Base-by-base conservation (phyloP, 2,888 invertebrate genomes). In the Xestia c-nigrum region DNA sequence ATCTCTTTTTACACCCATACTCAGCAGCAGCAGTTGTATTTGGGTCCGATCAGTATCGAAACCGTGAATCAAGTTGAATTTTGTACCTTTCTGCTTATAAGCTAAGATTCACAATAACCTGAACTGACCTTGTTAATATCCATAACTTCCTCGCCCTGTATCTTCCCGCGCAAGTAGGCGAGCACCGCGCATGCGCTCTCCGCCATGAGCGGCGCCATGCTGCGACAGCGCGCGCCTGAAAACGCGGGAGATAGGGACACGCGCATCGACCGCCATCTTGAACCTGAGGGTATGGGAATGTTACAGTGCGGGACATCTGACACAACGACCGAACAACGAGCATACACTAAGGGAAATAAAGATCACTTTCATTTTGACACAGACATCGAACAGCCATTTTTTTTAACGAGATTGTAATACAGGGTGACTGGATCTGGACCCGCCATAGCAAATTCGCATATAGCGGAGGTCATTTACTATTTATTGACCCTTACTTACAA, bases 251-350 rank as follows among this genome's bases (percentile, higher is more conserved):
- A 88, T 7, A 94, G 81, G 0, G 92, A 90, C 5, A 87, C 87
- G 0, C 94, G 89, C 93, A 93, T 94, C 0, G 91, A 88, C 1
- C 92, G 91, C 94, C 94, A 94, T 90, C 89, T 93, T 78, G 92
- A 85, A 38, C 94, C 94, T 94, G 64, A 43, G 64, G n/a, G 16
- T 43, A 9, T 24, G 43, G 16, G 14, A 64, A 59, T 19, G 19
- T 31, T 16, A 2, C 31, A 31, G 31, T 59, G 31, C 16, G 7
- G 16, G 7, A 31, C 31, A 31, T 7, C 31, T 16, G 16, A 16
- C 7, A 59, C 16, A 7, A 31, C 31, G 16, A 31, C 3, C 7
- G 0, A 31, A 59, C 16, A 19, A 31, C 19, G 19, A 59, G 16
- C 59, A 31, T 59, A 31, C 16, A 59, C 3, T 57, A 24, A 14